Evolutionary conservation across 1,140 invertebrate genomes (phyloP).

Genomic region (Artemia franciscana): DNA sequence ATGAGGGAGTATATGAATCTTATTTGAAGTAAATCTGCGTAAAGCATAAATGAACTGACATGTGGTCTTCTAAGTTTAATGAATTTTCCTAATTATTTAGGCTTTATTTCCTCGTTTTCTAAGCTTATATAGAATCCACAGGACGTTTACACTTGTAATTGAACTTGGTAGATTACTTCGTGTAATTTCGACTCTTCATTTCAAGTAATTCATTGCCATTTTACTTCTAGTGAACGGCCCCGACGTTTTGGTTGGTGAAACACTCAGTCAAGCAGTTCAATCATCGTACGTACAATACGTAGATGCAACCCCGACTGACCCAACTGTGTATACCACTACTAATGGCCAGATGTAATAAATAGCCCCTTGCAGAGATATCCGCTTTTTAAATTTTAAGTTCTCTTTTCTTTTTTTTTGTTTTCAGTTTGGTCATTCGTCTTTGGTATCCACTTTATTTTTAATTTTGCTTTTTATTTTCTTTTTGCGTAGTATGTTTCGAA

Average conservation of each 20-base stretch:
- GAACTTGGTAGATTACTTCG: no score
- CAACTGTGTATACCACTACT: slow-evolving; percentile 36
- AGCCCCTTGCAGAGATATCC: background rate
- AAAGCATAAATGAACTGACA: no score
- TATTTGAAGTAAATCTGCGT: no score
- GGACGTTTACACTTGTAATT: no score
- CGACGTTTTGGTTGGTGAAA: slow-evolving; percentile 16
- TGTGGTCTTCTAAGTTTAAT: no score
- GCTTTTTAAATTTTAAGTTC: slow-evolving; percentile 3
- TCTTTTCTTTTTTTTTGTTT: background rate
- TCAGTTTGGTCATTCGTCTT: background rate
- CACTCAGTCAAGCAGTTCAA: slow-evolving; percentile 22
- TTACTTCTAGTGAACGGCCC: slow-evolving; percentile 16
- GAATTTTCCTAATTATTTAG: no score
- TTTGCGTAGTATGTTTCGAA: background rate
- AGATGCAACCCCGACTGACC: slow-evolving; percentile 30
- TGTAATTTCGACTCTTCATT: no score
- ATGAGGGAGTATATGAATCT: no score
- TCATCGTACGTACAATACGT: slow-evolving; percentile 44
- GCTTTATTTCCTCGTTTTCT: no score
- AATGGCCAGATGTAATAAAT: slow-evolving; percentile 35
- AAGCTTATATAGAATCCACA: no score
- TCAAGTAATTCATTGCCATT: background rate
- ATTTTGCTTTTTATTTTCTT: background rate
- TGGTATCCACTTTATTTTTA: background rate